Evolutionary conservation across 64 coral and sea anemone species (phyloP).

Genomic region (Catalaphyllia jardinei): DNA sequence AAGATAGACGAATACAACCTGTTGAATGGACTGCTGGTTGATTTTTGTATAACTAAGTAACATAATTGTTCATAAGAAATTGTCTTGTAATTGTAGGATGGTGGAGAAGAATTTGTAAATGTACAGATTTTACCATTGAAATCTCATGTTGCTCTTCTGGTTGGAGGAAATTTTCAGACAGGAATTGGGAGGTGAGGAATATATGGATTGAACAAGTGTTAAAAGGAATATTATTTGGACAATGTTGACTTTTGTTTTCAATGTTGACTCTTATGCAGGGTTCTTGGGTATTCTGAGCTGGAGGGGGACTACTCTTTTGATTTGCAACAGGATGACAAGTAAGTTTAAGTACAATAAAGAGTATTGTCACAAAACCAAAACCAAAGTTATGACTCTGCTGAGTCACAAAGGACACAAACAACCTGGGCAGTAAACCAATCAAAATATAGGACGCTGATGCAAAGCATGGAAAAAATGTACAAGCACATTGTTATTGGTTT

Average conservation of each 20-base stretch:
- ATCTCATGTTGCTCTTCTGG: slow-evolving; percentile 63
- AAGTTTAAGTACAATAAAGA: neutral
- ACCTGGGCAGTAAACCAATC: too few relatives aligned
- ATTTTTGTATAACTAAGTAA: too few relatives aligned
- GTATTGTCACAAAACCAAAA: too few relatives aligned
- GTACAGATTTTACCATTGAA: slow-evolving; percentile 32
- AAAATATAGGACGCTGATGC: too few relatives aligned
- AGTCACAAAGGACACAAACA: too few relatives aligned
- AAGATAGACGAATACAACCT: too few relatives aligned
- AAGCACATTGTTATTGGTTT: too few relatives aligned
- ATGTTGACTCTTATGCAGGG: slow-evolving; percentile 17
- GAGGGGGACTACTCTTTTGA: slow-evolving; percentile 52
- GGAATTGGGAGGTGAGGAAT: slow-evolving; percentile 58
- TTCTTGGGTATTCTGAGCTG: slow-evolving; percentile 57
- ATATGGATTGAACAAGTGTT: neutral
- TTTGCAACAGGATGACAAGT: slow-evolving; percentile 42
- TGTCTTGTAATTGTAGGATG: slow-evolving; percentile 10
- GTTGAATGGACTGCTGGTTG: too few relatives aligned
- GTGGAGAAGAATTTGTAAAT: slow-evolving; percentile 51
- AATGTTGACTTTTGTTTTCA: neutral
- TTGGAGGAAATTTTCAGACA: slow-evolving; percentile 66
- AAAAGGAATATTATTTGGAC: neutral
- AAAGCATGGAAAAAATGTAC: too few relatives aligned
- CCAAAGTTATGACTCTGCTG: too few relatives aligned
- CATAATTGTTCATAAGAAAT: too few relatives aligned